phyloP scores from a whole-genome alignment of 2,888 invertebrate species.

The Cremastinae sp. region DNA sequence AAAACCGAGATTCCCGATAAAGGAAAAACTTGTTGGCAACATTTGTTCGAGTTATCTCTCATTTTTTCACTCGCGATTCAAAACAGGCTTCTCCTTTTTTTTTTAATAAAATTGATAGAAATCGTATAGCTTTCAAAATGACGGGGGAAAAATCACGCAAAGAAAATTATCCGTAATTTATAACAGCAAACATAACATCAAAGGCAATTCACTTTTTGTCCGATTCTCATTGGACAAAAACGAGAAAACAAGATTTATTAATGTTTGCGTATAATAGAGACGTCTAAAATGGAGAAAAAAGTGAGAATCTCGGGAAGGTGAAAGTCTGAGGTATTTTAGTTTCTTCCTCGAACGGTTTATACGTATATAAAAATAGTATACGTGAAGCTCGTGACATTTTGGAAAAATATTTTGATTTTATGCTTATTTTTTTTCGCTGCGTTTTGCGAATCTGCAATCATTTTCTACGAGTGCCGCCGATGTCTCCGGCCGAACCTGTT shows the following conservation, averaged over 20 bases:
- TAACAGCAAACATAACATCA: neutral
- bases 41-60: neutral
- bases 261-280: slow-evolving; percentile 16
- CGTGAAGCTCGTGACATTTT: slow-evolving; percentile 8
- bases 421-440: slow-evolving; percentile 10
- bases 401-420: neutral
- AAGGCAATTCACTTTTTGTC: slow-evolving; percentile 5
- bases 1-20: slow-evolving; percentile 3
- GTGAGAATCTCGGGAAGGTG: slow-evolving; percentile 34
- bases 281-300: neutral
- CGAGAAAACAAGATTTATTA: slow-evolving; percentile 18
- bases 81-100: too few species aligned
- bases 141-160: slow-evolving; percentile 14
- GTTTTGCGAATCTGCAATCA: neutral
- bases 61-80: too few species aligned
- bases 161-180: neutral
- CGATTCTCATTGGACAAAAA: neutral
- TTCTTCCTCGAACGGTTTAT: slow-evolving; percentile 25
- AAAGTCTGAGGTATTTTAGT: slow-evolving; percentile 42
- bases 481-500: neutral
- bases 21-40: neutral
- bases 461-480: neutral
- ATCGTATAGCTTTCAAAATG: too few species aligned
- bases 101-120: too few species aligned
- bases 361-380: slow-evolving; percentile 7